Evolutionary conservation across 2,113 vertebrate genomes (phyloP), one percentile per base, ranked within the genome.

Genomic region (Clupea harengus): DNA sequence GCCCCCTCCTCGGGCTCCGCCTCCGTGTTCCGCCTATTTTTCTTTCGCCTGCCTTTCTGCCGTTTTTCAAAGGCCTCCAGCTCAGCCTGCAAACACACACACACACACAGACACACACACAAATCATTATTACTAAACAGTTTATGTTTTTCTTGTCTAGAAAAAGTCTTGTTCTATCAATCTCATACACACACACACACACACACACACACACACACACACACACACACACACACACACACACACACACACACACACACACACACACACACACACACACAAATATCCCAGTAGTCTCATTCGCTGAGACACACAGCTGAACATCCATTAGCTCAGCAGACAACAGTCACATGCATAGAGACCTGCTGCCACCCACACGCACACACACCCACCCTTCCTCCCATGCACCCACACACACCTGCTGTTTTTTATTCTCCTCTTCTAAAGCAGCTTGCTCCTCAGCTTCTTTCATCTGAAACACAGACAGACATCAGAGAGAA

Each of bases 61-160:
- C 97, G 95, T 90, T 99, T 99, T 94, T 98, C 97, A 89, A 99
- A 99, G 78, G 97, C 97, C 90, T 99, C 97, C 89, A 98, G 92
- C 94, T 99, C 98, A 90, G 97, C 97, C 98, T 99, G 81, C 22
- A 81, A 11, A 15, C 83, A 85, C 22, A 83, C 13, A n/a, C 20
- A 67, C 39, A 45, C 72, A 72, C 49, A 22, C 13, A 47, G 10
- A 49, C 2, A 72, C 22, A 45, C 45, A 84, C 18, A 50, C 46
- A 64, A 64, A 64, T n/a, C 60, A 64, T 54, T 45, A 72, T n/a
- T 72, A 72, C 25, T 32, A 9, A 8, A 72, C n/a, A 28, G 28
- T 72, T 32, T 32, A 9, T 72, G n/a, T 72, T 64, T n/a, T 22
- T 22, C 22, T 64, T n/a, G 60, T 64, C 60, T 57, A 20, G 18